Evolutionary conservation across 2,888 invertebrate genomes (phyloP), one percentile per base, ranked within the genome.

Genomic region (Erynnis tages): DNA sequence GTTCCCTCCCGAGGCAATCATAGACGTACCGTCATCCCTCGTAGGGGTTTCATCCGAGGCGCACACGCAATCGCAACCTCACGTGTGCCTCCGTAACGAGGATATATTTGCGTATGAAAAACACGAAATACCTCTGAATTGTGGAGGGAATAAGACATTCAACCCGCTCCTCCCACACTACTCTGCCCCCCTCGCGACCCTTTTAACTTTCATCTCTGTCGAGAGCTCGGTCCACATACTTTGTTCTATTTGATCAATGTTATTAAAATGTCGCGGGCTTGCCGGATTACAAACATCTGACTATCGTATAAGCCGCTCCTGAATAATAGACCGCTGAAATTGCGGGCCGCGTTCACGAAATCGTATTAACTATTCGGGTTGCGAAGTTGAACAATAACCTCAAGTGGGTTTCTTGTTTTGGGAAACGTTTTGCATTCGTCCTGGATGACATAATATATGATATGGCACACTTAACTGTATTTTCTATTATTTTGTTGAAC

Each of bases 21-120:
- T 6, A 27, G 13, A 11, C 37, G 40, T 38, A 27, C 25, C 27
- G 30, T 52, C 52, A 68, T 70, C 73, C 70, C 73, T 74, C 66
- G 70, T 64, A 69, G 69, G 71, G 73, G 69, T 72, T 17, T 76
- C 76, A 77, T 79, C 76, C 71, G 58, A 70, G 77, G 72, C 79
- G 78, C 79, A 76, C 77, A 82, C 84, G 86, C 88, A 88, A 88
- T 87, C 83, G 81, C 69, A 69, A 83, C 73, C 84, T 86, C 86
- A 87, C 88, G 86, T 87, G 87, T 82, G 81, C 83, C 81, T 71
- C 74, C 71, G 80, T 89, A 89, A 89, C 89, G 88, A 88, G 87
- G 87, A 89, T 87, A 89, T 89, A 89, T 89, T 89, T 89, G 89
- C 89, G 89, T 89, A 89, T 89, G 89, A 89, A 89, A 88, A 89